Percentiles rank a stretch among this genome's conserved stretches.
Conservation (phyloP, 2,797 vertebrate genomes). For the Synanceia verrucosa region DNA sequence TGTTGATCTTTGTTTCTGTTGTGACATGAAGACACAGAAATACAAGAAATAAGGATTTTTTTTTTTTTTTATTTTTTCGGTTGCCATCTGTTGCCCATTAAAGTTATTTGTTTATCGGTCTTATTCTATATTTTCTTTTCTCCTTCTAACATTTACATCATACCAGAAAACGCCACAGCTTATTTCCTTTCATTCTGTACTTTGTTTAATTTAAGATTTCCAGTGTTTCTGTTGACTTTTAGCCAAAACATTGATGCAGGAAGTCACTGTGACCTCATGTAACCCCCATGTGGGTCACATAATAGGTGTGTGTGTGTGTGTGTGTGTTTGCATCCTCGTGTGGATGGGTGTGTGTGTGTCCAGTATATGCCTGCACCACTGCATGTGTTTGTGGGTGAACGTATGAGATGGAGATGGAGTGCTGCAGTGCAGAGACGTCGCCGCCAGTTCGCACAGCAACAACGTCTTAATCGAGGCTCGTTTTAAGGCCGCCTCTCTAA, state of each 20-base stretch:
- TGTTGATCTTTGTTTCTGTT: slow-evolving; percentile 54
- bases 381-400: slow-evolving; percentile 40
- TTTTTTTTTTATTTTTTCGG: too few species aligned
- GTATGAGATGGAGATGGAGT: slow-evolving; percentile 44
- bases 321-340: slow-evolving; percentile 17
- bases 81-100: slow-evolving; percentile 80
- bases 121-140: slow-evolving; percentile 69
- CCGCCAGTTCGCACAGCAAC: slow-evolving; percentile 26
- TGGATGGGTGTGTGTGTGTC: slow-evolving; percentile 3
- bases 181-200: slow-evolving; percentile 19
- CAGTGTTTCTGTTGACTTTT: neutral
- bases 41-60: slow-evolving; percentile 42
- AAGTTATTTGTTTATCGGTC: slow-evolving; percentile 78
- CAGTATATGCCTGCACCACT: slow-evolving; percentile 25
- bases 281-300: slow-evolving; percentile 36
- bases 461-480: slow-evolving; percentile 18
- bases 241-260: slow-evolving; percentile 30
- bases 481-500: slow-evolving; percentile 8
- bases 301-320: slow-evolving; percentile 20
- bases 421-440: slow-evolving; percentile 65
- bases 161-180: slow-evolving; percentile 22
- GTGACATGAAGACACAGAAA: slow-evolving; percentile 46
- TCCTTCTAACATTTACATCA: slow-evolving; percentile 47
- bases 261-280: slow-evolving; percentile 46
- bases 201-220: slow-evolving; percentile 7